Evolutionary conservation across 2,113 vertebrate genomes (phyloP).

Genomic region (Melierax canorus): DNA sequence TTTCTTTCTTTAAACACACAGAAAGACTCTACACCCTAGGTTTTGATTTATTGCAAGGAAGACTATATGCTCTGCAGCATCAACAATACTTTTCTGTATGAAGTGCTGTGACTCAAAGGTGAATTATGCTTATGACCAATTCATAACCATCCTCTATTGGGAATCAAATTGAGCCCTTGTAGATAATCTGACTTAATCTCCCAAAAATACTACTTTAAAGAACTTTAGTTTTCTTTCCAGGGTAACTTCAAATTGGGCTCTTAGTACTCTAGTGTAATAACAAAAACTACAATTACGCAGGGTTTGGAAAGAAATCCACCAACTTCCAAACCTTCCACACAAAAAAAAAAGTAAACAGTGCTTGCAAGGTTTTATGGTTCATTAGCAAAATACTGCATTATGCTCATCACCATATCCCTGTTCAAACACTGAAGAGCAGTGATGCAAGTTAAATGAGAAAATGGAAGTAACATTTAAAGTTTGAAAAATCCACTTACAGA

Average conservation of each 20-base stretch:
- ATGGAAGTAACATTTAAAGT: slow-evolving; percentile 35
- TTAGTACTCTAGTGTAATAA: background rate
- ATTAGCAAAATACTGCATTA: slow-evolving; percentile 39
- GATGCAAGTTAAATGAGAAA: slow-evolving; percentile 36
- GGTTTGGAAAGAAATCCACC: slow-evolving; percentile 2
- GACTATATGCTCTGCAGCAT: background rate
- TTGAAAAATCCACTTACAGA: slow-evolving; percentile 45
- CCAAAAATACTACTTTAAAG: slow-evolving; percentile 1
- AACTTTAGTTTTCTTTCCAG: background rate
- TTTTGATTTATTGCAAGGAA: background rate
- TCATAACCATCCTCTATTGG: background rate
- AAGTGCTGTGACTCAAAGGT: background rate
- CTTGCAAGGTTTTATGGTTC: slow-evolving; percentile 16
- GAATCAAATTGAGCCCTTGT: background rate
- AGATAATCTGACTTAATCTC: background rate
- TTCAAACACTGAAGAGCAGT: background rate
- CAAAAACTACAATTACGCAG: background rate
- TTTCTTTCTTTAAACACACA: slow-evolving; percentile 19
- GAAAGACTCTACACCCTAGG: background rate
- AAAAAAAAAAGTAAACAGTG: background rate
- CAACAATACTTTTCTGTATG: background rate
- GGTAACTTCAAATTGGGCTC: background rate
- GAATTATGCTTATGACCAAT: slow-evolving; percentile 15
- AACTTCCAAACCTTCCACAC: background rate
- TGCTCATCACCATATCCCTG: slow-evolving; percentile 3